Conservation (phyloP, 1,140 invertebrate genomes). For the Brachionus sp. region DNA sequence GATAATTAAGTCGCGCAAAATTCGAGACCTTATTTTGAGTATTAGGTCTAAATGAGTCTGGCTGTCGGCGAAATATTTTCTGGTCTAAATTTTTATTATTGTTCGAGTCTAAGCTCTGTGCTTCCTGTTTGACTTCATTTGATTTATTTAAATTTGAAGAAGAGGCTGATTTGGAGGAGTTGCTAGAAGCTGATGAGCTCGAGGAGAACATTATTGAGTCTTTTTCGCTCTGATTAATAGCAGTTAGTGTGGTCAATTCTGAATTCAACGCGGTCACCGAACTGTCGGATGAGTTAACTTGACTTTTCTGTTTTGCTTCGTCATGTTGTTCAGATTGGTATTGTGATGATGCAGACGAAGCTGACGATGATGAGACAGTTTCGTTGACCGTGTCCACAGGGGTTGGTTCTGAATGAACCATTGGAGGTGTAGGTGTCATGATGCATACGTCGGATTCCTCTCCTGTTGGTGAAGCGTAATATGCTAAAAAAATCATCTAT, state of each 20-base stretch:
- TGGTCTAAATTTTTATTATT: constrained; percentile 23
- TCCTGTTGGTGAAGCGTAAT: neutral
- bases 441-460: neutral
- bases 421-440: constrained; percentile 10
- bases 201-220: neutral
- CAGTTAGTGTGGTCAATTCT: neutral
- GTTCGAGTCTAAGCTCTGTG: neutral
- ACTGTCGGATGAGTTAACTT: neutral
- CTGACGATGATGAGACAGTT: neutral
- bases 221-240: constrained; percentile 6
- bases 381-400: neutral
- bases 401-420: neutral
- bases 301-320: neutral
- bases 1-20: neutral
- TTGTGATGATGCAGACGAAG: neutral
- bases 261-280: neutral
- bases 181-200: neutral
- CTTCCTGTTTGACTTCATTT: neutral
- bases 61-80: neutral
- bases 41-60: neutral
- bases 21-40: neutral
- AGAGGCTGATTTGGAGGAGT: neutral
- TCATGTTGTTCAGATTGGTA: neutral
- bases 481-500: neutral
- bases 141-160: constrained; percentile 8